phyloP scores from a whole-genome alignment of 2,113 vertebrate genomes.

The Anguilla rostrata region DNA sequence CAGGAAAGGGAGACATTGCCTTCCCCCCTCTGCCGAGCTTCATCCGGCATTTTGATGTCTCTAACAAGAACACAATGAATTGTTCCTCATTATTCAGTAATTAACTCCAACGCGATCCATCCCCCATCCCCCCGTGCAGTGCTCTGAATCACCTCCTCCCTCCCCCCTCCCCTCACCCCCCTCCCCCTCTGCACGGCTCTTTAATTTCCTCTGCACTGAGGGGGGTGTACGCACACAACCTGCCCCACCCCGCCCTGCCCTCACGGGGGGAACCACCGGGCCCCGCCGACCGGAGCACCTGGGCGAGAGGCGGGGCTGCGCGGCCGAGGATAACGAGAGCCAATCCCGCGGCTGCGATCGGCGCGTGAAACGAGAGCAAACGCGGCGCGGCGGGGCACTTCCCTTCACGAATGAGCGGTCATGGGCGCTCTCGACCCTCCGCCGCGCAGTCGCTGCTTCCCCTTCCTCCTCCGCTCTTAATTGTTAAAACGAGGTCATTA shows the following conservation, averaged over 20 bases:
- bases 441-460: constrained; percentile 43
- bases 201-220: constrained; percentile 75
- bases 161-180: constrained; percentile 48
- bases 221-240: constrained; percentile 47
- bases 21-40: constrained; percentile 50
- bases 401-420: not conserved
- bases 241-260: constrained; percentile 30
- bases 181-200: constrained; percentile 59
- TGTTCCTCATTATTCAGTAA: constrained; percentile 83
- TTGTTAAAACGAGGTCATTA: constrained; percentile 76
- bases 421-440: not conserved
- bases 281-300: constrained; percentile 41
- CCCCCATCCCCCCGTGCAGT: constrained; percentile 60
- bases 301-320: constrained; percentile 25
- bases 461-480: constrained; percentile 63
- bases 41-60: constrained; percentile 72
- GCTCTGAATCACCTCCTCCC: constrained; percentile 67
- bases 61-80: constrained; percentile 85
- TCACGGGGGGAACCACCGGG: constrained; percentile 26
- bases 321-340: constrained; percentile 28
- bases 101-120: constrained; percentile 72
- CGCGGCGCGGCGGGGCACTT: not conserved
- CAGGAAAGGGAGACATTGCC: constrained; percentile 37
- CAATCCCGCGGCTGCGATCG: constrained; percentile 19
- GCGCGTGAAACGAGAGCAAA: constrained; percentile 12